Base-by-base conservation (phyloP, 2,888 invertebrate genomes). In the Lapara coniferarum region DNA sequence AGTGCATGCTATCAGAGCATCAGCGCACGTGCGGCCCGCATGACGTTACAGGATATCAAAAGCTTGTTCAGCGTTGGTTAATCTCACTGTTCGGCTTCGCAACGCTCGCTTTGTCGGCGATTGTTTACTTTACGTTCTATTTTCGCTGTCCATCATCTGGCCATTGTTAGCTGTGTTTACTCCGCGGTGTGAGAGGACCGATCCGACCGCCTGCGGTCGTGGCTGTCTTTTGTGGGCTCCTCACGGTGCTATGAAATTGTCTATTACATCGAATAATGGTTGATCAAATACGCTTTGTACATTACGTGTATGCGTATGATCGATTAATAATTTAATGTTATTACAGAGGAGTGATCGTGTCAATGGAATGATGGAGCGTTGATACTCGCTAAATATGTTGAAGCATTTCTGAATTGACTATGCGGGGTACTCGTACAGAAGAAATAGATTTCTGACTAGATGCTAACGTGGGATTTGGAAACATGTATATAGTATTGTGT, bases 61-160 rank as follows among this genome's bases (percentile, higher is more conserved):
- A 84, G 78, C 77, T 74, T 75, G 78, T 76, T 78, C 77, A 75
- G 74, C 75, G 81, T 83, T 89, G 89, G 89, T 88, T 89, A 89
- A 86, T 89, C 87, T 89, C 90, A 86, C 83, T 83, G 77, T 80
- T 79, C 82, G 83, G 81, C 85, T 87, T 82, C 83, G 83, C 85
- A 83, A 77, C 85, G 85, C 82, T 81, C 88, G 90, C 88, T 91
- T 90, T 91, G 92, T 91, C 89, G 90, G 89, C 83, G 77, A 83
- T 77, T 91, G 93, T 93, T 93, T 93, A 93, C 87, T 81, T 88
- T 91, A 87, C 82, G 88, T 85, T 92, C 92, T 93, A 93, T 93
- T 93, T 93, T 90, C 85, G 90, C 85, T 88, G 91, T 90, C 89
- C 91, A 89, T 92, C 92, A 92, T 92, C 92, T 92, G 91, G 91